Conservation (phyloP, 2,888 invertebrate species). For the Troglohyphantes excavatus region DNA sequence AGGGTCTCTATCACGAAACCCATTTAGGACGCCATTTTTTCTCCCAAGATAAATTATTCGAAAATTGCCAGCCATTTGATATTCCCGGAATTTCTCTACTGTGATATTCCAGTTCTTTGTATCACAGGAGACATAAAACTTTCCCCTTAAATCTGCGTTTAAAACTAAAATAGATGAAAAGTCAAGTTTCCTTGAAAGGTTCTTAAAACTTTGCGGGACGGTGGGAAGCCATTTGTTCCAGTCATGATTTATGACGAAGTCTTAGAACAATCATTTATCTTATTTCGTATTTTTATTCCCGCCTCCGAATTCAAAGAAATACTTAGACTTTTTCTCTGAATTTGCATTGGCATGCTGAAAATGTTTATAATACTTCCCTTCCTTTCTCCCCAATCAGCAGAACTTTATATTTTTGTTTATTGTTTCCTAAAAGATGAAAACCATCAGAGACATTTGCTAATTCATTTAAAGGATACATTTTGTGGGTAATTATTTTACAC, state of each 20-base stretch:
- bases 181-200: constrained; percentile 13
- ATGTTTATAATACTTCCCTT: constrained; percentile 19
- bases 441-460: background rate
- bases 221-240: constrained; percentile 33
- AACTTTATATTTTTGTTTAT: background rate
- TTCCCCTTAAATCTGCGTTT: background rate
- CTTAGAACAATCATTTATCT: constrained; percentile 44
- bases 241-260: constrained; percentile 32
- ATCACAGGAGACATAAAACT: background rate
- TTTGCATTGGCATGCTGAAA: constrained; percentile 32
- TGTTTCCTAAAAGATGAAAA: background rate
- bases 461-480: background rate
- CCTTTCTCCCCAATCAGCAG: background rate
- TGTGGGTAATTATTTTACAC: background rate
- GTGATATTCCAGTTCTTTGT: background rate
- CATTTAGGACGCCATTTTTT: background rate
- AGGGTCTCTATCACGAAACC: no score
- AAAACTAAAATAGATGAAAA: background rate
- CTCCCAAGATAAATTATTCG: background rate
- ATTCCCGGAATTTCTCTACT: background rate
- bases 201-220: constrained; percentile 14
- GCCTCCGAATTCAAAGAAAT: constrained; percentile 32
- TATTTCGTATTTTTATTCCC: constrained; percentile 16
- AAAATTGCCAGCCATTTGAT: background rate
- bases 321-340: constrained; percentile 2